Evolutionary conservation across 2,888 invertebrate species (phyloP), one percentile per base, ranked within the genome.

Genomic region (Eumacrocentrus americanus): DNA sequence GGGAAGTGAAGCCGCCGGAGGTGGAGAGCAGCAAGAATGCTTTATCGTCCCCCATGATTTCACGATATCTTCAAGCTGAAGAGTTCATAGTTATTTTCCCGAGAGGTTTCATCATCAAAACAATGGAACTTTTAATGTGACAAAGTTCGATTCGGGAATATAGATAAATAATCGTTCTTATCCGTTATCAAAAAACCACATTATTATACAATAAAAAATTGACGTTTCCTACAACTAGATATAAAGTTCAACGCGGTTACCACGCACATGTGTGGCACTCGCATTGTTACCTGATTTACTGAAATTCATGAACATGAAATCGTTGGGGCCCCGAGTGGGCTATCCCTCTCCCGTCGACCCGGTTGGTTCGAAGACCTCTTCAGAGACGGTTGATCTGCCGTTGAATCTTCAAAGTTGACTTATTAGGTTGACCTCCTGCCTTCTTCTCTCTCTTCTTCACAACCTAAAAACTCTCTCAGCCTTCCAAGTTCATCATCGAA

Each of bases 201-300:
- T n/a, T 29, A 29, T 29, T 6, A 29, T 29, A 29, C 4, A 6
- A 29, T 29, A 29, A 29, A 29, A 29, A 29, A 9, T 29, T 29
- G 29, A 29, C 29, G n/a, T n/a, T n/a, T n/a, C n/a, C n/a, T n/a
- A n/a, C n/a, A n/a, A n/a, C n/a, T n/a, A n/a, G n/a, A 18, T 51
- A 50, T 12, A 54, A 20, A 51, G 56, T 44, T 22, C 55, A 64
- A 67, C 51, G 54, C 62, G 55, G 16, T 14, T 46, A 42, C 51
- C 57, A 59, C 51, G 38, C 54, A 48, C 40, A 22, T 42, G 58
- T 37, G 83, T 83, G 83, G 83, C 83, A 83, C 83, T 83, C 83
- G 84, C 83, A 83, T 84, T 84, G 84, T 86, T 86, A 80, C 86
- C 85, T 86, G 86, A 84, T 85, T 84, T 86, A 85, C 84, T 84